Conservation (phyloP, 2,888 invertebrate genomes). For the Cataglyphis albicans region DNA sequence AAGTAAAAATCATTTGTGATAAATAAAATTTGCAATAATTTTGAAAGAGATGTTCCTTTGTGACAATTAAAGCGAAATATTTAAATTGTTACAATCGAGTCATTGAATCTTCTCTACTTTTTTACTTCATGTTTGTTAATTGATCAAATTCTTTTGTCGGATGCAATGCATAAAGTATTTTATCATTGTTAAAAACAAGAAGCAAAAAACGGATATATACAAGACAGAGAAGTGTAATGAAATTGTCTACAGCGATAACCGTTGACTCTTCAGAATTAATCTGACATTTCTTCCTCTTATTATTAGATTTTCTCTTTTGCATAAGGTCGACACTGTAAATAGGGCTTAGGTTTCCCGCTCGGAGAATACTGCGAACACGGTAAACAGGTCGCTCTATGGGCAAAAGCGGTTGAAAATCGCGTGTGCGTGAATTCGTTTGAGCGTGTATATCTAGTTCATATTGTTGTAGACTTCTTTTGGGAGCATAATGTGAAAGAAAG, state of each 20-base stretch:
- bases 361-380: conserved; percentile 67
- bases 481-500: conserved; percentile 53
- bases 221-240: conserved; percentile 25
- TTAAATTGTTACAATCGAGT: not conserved
- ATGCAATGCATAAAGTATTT: not conserved
- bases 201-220: not conserved
- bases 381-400: conserved; percentile 68
- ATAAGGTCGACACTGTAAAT: conserved; percentile 57
- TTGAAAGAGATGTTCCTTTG: not conserved
- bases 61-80: not conserved
- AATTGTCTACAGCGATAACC: conserved; percentile 32
- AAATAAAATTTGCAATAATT: conserved; percentile 3
- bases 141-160: conserved; percentile 4
- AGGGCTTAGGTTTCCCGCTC: conserved; percentile 65
- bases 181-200: conserved; percentile 28
- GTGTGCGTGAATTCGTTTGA: not conserved
- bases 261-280: conserved; percentile 57
- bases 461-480: conserved; percentile 6
- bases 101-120: not conserved
- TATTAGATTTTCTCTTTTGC: conserved; percentile 53
- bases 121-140: conserved; percentile 19
- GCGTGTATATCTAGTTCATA: not conserved
- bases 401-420: conserved; percentile 10
- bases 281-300: conserved; percentile 37
- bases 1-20: not conserved